These are phyloP conservation scores for Aricia agestis DNA, from an alignment of 1,140 invertebrate species.

Conservation along the genomic window DNA sequence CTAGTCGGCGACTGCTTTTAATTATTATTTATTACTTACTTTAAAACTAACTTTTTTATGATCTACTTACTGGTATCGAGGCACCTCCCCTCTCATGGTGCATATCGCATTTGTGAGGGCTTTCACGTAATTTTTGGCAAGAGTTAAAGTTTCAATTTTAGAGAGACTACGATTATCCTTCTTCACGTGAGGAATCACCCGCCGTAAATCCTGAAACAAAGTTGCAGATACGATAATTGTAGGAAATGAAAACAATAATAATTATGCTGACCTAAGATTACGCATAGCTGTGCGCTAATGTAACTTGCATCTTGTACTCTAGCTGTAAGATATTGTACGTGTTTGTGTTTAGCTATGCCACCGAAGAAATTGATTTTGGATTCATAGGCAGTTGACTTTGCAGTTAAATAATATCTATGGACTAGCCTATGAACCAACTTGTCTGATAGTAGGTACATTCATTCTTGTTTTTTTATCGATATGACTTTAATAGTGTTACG, in stretches of 20 bases:
- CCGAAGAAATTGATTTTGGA: no score
- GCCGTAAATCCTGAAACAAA: slow-evolving; percentile 84
- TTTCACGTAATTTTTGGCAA: slow-evolving; percentile 96
- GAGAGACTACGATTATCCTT: slow-evolving; percentile 88
- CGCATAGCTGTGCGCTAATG: background rate
- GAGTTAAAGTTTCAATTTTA: slow-evolving; percentile 93
- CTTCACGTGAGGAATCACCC: slow-evolving; percentile 94
- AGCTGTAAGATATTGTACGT: no score
- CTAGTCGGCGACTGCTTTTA: no score
- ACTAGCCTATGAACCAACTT: no score
- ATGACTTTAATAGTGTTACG: no score
- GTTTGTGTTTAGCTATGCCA: no score
- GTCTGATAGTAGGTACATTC: no score
- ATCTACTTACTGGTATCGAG: slow-evolving; percentile 54
- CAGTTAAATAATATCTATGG: no score
- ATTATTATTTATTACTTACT: no score
- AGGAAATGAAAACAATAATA: background rate
- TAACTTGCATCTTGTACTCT: background rate
- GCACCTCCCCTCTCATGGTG: slow-evolving; percentile 54
- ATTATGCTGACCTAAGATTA: background rate
- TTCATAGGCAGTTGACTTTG: no score
- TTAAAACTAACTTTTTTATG: no score
- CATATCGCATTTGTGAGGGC: slow-evolving; percentile 92
- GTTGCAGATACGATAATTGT: slow-evolving; percentile 16
- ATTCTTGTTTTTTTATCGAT: no score